phyloP scores from a whole-genome alignment of 2,797 vertebrate species.

The Sarcoramphus papa region DNA sequence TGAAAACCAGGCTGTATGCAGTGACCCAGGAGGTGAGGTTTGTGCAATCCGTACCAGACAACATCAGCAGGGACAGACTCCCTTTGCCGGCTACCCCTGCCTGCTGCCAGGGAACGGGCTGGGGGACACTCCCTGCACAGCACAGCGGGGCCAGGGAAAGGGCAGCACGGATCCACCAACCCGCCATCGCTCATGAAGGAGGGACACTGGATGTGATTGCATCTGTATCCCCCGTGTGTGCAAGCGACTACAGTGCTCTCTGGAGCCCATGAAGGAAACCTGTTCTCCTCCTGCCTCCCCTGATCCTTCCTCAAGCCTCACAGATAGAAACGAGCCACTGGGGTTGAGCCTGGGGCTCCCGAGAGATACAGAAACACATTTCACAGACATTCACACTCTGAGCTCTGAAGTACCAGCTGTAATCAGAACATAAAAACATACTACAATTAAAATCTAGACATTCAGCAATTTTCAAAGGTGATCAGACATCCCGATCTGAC shows the following conservation, averaged over 20 bases:
- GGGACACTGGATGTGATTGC: not conserved
- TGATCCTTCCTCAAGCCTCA: not conserved
- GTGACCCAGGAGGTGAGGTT: not conserved
- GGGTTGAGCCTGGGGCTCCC: not conserved
- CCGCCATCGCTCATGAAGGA: not conserved
- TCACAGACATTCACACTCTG: not conserved
- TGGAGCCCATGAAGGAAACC: not conserved
- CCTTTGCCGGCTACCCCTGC: not conserved
- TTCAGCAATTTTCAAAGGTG: constrained; percentile 14
- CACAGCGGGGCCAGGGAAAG: not conserved
- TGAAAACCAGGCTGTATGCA: not conserved
- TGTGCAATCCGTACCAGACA: not conserved
- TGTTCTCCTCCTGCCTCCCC: not conserved
- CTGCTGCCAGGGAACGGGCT: not conserved
- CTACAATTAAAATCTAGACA: constrained; percentile 37
- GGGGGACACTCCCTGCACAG: not conserved
- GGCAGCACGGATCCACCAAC: not conserved
- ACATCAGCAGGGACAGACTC: fast-evolving
- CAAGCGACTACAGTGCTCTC: not conserved
- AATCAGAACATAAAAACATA: constrained; percentile 13
- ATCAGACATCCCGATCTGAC: constrained; percentile 5
- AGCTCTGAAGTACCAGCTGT: not conserved
- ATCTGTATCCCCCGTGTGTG: too few species aligned
- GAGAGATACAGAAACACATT: not conserved
- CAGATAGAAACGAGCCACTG: not conserved